phyloP scores from a whole-genome alignment of 2,113 vertebrate species.

The Cheilinus undulatus region DNA sequence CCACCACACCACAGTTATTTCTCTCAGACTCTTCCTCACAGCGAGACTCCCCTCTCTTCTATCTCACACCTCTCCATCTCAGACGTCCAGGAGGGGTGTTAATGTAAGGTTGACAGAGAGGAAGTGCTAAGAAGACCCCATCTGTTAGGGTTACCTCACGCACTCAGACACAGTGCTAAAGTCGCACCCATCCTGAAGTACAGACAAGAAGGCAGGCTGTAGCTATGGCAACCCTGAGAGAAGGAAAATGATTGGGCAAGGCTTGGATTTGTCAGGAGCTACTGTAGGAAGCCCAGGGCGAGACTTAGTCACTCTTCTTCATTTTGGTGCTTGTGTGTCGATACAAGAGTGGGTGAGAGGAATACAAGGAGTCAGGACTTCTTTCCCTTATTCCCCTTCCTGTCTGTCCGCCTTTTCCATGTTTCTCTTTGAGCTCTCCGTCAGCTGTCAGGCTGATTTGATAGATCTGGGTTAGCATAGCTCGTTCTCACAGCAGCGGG shows the following conservation, averaged over 20 bases:
- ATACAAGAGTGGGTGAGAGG: conserved; percentile 43
- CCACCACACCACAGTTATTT: conserved; percentile 1
- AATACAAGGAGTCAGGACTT: conserved; percentile 24
- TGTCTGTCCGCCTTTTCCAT: conserved; percentile 30
- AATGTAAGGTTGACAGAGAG: conserved; percentile 53
- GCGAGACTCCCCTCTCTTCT: conserved; percentile 34
- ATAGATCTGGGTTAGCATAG: conserved; percentile 7
- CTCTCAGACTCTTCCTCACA: background rate
- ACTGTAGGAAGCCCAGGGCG: conserved; percentile 60
- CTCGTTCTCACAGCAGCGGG: conserved; percentile 3
- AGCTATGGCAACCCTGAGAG: conserved; percentile 79
- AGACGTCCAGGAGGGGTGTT: conserved; percentile 28
- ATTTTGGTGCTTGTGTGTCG: conserved; percentile 42
- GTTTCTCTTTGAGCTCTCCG: conserved; percentile 14
- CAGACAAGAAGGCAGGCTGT: conserved; percentile 73
- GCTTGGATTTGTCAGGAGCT: conserved; percentile 73
- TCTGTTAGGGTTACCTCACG: conserved; percentile 52
- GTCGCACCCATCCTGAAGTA: conserved; percentile 73
- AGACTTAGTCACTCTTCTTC: conserved; percentile 59
- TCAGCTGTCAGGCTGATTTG: conserved; percentile 18
- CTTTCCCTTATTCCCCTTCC: conserved; percentile 11
- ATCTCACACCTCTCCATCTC: conserved; percentile 50
- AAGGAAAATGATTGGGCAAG: conserved; percentile 72
- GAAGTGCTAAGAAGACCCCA: conserved; percentile 56
- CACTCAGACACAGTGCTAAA: conserved; percentile 40